These are phyloP conservation scores for Natrix natrix DNA, from an alignment of 2,797 vertebrate genomes.

Conservation along the genomic window DNA sequence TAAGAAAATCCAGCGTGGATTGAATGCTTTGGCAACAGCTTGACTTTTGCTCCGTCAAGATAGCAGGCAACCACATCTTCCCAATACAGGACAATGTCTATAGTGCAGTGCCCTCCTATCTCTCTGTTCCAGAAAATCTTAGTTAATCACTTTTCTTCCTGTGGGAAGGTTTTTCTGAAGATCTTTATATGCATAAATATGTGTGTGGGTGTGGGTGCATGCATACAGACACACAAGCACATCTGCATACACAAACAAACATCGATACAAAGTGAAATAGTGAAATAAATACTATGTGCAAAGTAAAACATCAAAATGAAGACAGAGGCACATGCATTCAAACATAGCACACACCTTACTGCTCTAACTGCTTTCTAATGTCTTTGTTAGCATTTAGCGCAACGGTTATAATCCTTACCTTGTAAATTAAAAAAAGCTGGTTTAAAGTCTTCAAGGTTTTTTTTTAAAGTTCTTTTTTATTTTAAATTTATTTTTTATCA, in stretches of 20 bases:
- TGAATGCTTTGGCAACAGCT: not conserved
- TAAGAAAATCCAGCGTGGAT: not conserved
- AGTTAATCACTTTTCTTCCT: not conserved
- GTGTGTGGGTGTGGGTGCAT: accelerated
- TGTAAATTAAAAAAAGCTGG: not conserved
- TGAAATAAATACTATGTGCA: not conserved
- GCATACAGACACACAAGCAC: not conserved
- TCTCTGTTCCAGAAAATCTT: not conserved
- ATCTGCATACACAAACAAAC: not conserved
- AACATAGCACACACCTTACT: not conserved
- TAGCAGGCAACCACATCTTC: not conserved
- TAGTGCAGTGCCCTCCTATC: not conserved
- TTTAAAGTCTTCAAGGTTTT: not conserved
- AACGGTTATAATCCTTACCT: not conserved
- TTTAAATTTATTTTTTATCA: no score
- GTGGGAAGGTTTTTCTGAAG: not conserved
- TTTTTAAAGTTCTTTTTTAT: not conserved
- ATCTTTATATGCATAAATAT: not conserved
- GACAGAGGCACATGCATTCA: not conserved
- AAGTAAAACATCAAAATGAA: not conserved
- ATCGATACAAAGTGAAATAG: not conserved
- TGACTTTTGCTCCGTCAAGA: not conserved
- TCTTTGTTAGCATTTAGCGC: not conserved
- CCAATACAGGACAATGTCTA: not conserved
- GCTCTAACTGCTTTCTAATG: not conserved